Conservation (phyloP, 2,113 vertebrate species). For the Gobio gobio region DNA sequence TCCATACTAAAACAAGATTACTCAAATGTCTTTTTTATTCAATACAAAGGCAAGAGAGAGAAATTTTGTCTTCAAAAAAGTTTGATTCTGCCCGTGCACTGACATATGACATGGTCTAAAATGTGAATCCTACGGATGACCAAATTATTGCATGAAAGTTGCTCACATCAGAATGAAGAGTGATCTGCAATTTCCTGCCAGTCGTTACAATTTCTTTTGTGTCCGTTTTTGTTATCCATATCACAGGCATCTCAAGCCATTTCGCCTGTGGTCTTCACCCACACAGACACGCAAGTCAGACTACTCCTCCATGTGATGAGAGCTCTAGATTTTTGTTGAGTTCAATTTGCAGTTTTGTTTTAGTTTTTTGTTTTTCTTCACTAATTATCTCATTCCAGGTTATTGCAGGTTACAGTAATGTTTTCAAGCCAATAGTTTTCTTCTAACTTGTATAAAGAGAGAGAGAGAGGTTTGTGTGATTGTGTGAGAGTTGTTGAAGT, state of each 20-base stretch:
- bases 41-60: neutral
- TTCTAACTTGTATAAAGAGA: neutral
- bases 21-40: neutral
- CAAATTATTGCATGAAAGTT: neutral
- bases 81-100: neutral
- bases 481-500: slow-evolving; percentile 32
- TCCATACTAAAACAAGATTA: neutral
- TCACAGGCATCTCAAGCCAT: neutral
- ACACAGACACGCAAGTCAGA: neutral
- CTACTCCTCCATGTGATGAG: neutral
- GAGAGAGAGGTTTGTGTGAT: slow-evolving; percentile 29
- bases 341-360: neutral
- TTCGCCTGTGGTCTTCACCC: slow-evolving; percentile 3
- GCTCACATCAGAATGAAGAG: neutral
- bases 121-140: neutral
- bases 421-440: neutral
- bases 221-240: neutral
- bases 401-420: no score
- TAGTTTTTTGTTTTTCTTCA: neutral
- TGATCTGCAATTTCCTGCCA: neutral
- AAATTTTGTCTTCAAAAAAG: neutral
- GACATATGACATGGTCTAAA: neutral
- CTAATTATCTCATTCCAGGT: neutral
- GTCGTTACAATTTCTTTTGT: neutral
- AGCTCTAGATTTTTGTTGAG: neutral